These are phyloP conservation scores for Hesperia comma DNA, from an alignment of 2,888 invertebrate genomes.

Conservation along the genomic window DNA sequence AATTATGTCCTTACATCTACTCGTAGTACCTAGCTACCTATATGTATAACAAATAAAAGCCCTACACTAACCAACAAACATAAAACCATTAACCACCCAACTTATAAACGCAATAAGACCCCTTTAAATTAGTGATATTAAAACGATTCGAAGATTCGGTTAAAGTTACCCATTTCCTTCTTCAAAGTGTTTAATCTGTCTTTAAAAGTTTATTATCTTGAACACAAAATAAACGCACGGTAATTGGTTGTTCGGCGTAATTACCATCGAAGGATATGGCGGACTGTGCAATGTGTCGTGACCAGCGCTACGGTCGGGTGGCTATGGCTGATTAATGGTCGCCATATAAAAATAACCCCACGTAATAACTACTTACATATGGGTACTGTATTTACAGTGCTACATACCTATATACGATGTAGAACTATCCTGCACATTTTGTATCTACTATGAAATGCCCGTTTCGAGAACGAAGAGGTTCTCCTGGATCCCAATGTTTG, in stretches of 20 bases:
- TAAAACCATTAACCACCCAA: not conserved
- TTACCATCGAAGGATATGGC: slow-evolving; percentile 19
- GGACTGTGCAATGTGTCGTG: slow-evolving; percentile 64
- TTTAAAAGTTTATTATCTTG: not conserved
- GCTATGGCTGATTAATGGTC: slow-evolving; percentile 49
- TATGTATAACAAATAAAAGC: too few relatives aligned
- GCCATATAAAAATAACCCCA: slow-evolving; percentile 42
- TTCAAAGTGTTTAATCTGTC: slow-evolving; percentile 7
- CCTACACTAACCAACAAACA: too few relatives aligned
- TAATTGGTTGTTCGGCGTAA: slow-evolving; percentile 14
- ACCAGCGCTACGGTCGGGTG: slow-evolving; percentile 61
- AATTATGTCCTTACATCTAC: too few relatives aligned
- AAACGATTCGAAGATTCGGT: not conserved
- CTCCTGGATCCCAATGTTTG: too few relatives aligned
- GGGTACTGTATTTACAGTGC: too few relatives aligned
- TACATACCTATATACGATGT: too few relatives aligned
- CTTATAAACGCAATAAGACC: not conserved
- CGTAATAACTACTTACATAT: not conserved
- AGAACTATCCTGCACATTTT: too few relatives aligned
- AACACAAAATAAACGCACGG: slow-evolving; percentile 12
- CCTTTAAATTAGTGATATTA: not conserved
- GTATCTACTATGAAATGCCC: too few relatives aligned
- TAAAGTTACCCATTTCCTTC: not conserved
- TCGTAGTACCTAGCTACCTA: too few relatives aligned
- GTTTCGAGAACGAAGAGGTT: too few relatives aligned